phyloP scores from a whole-genome alignment of 1,140 invertebrate genomes.

The Probaryconus sp. region DNA sequence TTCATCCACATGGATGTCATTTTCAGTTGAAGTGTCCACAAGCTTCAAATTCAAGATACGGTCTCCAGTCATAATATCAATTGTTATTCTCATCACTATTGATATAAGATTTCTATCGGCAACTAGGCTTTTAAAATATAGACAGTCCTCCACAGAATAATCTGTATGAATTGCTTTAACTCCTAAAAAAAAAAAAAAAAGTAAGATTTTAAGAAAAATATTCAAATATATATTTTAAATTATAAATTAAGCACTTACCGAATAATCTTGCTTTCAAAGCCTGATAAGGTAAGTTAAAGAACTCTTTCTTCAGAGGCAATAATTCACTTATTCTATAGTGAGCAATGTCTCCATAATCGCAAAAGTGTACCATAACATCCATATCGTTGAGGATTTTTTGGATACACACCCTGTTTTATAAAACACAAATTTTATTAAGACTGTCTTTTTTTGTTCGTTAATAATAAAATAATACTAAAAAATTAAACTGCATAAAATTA shows the following conservation, averaged over 20 bases:
- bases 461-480: conserved; percentile 11
- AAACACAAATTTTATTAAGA: no score
- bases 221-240: not conserved
- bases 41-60: conserved; percentile 17
- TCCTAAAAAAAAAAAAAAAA: conserved; percentile 17
- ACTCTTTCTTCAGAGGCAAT: conserved; percentile 74
- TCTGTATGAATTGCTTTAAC: conserved; percentile 32
- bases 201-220: conserved; percentile 14
- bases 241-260: conserved; percentile 69
- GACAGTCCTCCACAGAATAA: conserved; percentile 26
- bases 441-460: not conserved
- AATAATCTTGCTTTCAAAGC: conserved; percentile 79
- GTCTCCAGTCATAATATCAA: not conserved
- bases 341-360: conserved; percentile 79
- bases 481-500: conserved; percentile 28
- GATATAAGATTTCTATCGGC: conserved; percentile 30
- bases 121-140: conserved; percentile 17
- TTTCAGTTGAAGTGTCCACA: conserved; percentile 11
- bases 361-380: conserved; percentile 78
- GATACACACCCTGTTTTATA: conserved; percentile 68
- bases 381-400: conserved; percentile 74
- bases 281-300: conserved; percentile 79
- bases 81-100: not conserved
- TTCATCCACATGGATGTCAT: conserved; percentile 23
- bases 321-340: conserved; percentile 72